Base-by-base conservation (phyloP, 2,113 vertebrate genomes). In the Pogona vitticeps region DNA sequence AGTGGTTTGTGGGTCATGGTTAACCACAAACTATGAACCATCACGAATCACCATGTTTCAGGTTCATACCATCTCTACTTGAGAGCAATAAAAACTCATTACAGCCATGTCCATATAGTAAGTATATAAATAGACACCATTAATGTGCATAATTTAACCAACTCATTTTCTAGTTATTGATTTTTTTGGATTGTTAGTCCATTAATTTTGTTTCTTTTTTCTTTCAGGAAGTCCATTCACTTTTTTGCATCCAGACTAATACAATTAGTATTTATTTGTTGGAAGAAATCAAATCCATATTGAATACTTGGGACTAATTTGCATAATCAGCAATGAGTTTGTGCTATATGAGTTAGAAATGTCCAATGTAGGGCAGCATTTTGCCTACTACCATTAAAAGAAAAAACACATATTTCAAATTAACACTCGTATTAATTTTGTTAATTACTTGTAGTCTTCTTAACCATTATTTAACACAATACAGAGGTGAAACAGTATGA, bases 261-360 rank as follows among this genome's bases (percentile, higher is more conserved):
- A 70, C 3, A 76, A 78, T 84, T 92, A 85, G 72, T 85, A 90
- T 52, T 59, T 0, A 76, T 7, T 85, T 87, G 13, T 20, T 56
- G 79, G 83, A 76, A 82, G 40, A 63, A 58, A 86, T 75, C 65
- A 88, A 90, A 36, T 15, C 67, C 82, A 88, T 82, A 91, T 88
- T 84, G 82, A 92, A 78, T 9, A 88, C 26, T 85, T 79, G 84
- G 0, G 4, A 90, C 70, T 89, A 23, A 46, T 23, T 85, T 93
- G 90, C 87, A 23, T 59, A 87, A 23, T 31, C 63, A 85, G 79
- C 75, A 67, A 33, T 0, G 65, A 0, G 5, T 84, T 61, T 78
- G 1, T 91, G 88, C 68, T 85, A 79, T 0, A 81, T n/a, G 28
- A 91, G 82, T 91, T 88, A 2, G 1, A 59, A 42, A 1, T 59